Evolutionary conservation across 2,888 invertebrate species (phyloP), one percentile per base, ranked within the genome.

Genomic region (Drosophila anomalata): DNA sequence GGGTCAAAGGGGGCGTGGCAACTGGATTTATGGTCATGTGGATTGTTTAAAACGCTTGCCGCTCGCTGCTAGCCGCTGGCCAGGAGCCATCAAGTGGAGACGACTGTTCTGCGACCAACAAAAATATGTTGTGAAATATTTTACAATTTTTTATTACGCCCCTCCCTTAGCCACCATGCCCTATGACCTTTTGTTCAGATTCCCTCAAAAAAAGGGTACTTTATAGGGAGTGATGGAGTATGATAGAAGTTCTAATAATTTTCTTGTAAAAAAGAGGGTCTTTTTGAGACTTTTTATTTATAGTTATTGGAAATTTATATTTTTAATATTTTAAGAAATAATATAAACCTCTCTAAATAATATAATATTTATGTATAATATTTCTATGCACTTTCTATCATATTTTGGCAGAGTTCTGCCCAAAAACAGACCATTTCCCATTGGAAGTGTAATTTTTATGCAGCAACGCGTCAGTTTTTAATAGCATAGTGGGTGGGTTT

Each of bases 101-200:
- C 58, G 77, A 57, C 77, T 60, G 61, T 42, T 42, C 41, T 62
- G 55, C 50, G 62, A 70, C 52, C 76, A 76, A 70, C 72, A 81
- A 75, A 84, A 84, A 80, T 81, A 85, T 85, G 82, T 85, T 85
- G 82, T 69, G 71, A 79, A 85, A 81, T 81, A 81, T 81, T 85
- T 81, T 73, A 82, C 82, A 85, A 79, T 82, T 80, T 82, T 69
- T 80, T 76, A 84, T 81, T 62, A 52, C 58, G 44, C 78, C 48
- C 76, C 60, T 29, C 17, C 17, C 17, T 17, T 17, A 17, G 59
- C 54, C 60, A 66, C 33, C 55, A 51, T 58, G 67, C 51, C 54
- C 3, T 9, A 9, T 8, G 8, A 7, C 26, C 7, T 7, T 7
- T 7, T 29, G 29, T 8, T 2, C 29, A 9, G 29, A 29, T 7